These are phyloP conservation scores for Metaphire vulgaris DNA, from an alignment of 1,140 invertebrate genomes.

Conservation along the genomic window DNA sequence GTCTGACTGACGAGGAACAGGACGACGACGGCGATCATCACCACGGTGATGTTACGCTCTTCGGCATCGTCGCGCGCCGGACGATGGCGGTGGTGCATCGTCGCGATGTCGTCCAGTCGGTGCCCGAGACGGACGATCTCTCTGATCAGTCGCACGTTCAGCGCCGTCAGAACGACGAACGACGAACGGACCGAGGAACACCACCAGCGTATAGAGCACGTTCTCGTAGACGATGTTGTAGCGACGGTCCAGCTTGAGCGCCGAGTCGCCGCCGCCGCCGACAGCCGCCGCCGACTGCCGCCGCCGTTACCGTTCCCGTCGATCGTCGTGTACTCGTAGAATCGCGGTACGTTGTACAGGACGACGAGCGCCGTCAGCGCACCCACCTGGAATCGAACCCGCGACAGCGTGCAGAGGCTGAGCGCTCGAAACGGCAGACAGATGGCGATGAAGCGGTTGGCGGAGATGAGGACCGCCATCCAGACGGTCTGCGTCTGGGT, in stretches of 20 bases:
- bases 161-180: slow-evolving; percentile 44
- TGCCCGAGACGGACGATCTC: slow-evolving; percentile 37
- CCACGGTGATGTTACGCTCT: slow-evolving; percentile 47
- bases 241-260: slow-evolving; percentile 38
- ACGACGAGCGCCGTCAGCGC: slow-evolving; percentile 40
- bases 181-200: slow-evolving; percentile 48
- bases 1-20: slow-evolving; percentile 49
- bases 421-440: slow-evolving; percentile 51
- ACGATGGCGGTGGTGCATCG: slow-evolving; percentile 43
- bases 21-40: slow-evolving; percentile 51
- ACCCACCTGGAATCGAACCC: slow-evolving; percentile 36
- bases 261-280: slow-evolving; percentile 29
- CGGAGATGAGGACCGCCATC: slow-evolving; percentile 28
- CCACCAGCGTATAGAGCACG: slow-evolving; percentile 47
- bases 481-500: slow-evolving; percentile 29
- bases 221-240: slow-evolving; percentile 47
- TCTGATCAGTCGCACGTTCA: slow-evolving; percentile 48
- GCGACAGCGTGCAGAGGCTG: slow-evolving; percentile 41
- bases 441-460: slow-evolving; percentile 49
- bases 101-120: neutral
- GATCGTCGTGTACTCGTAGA: slow-evolving; percentile 42
- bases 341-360: slow-evolving; percentile 46
- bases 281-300: slow-evolving; percentile 10
- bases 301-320: slow-evolving; percentile 8
- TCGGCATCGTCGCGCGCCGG: slow-evolving; percentile 36